Evolutionary conservation across 2,113 vertebrate genomes (phyloP), one percentile per base, ranked within the genome.

Genomic region (Onychostoma macrolepis): DNA sequence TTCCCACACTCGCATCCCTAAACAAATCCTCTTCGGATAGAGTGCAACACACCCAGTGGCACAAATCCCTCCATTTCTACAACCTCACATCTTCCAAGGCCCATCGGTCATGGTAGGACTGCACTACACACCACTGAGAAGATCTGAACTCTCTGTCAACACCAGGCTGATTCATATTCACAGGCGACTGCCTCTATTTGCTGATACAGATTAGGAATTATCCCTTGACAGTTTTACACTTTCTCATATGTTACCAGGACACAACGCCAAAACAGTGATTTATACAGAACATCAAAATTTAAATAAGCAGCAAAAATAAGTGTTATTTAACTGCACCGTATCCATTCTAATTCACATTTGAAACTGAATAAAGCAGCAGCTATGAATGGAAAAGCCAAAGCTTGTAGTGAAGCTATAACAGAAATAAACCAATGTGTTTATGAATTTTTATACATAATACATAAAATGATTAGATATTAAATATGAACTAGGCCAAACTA

Each of bases 1-100:
- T 58, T 76, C 84, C 61, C 33, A 89, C 84, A 61, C 58, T 75
- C 79, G 17, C 43, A 80, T 80, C 63, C 76, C 30, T 17, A 77
- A 63, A 85, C 67, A 58, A 76, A 82, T 85, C 71, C 56, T 76
- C 43, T 61, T 33, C 58, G 63, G 38, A 77, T 80, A 53, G 30
- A 45, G 19, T 28, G 30, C 65, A 13, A 58, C 53, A 74, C 67
- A 58, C 45, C 45, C 78, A 56, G 33, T 61, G 63, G 28, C 43
- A 86, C 61, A 86, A 80, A 81, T 71, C 65, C 30, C 30, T 58
- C 33, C 78, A 36, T 61, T 80, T 61, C 53, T 43, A 80, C 53
- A 80, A 19, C n/a, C 38, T 48, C 26, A 45, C 58, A 67, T 65
- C 61, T 45, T 83, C 80, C 36, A 67, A 50, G 63, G 41, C 63